Evolutionary conservation across 2,888 invertebrate species (phyloP), one percentile per base, ranked within the genome.

Genomic region (Nemotelus nigrinus): DNA sequence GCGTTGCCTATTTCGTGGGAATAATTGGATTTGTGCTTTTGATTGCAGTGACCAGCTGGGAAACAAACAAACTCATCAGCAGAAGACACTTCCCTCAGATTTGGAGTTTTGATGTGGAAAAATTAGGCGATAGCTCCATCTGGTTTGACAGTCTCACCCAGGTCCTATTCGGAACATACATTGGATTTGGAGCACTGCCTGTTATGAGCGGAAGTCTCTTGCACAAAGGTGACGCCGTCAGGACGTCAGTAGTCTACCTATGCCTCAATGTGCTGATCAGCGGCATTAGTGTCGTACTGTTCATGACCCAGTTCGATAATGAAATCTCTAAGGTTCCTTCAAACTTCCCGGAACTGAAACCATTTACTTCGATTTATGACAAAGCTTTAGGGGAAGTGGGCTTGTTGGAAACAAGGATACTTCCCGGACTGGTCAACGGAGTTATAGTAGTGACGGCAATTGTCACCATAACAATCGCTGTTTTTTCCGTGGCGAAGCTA

Each of bases 61-160:
- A 86, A 78, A 84, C 87, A 41, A 83, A 85, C 77, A 84, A 85
- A 77, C 84, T 86, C 1, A 81, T 87, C 41, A 81, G 83, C 10
- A 83, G 83, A 5, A 82, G 84, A 65, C 85, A 85, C 78, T 86
- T 87, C 76, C 86, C 86, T 0, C 83, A 86, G 39, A 78, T 87
- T 41, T 87, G 86, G 86, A 81, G 81, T 41, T 87, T 86, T 55
- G 82, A 84, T 5, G 79, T 82, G 60, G 78, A 78, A 3, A 78
- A 82, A 67, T 82, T 87, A 48, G 75, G 80, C 39, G 84, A 85
- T 57, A 86, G 87, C 80, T 83, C 84, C 75, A 82, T 87, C 63
- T 87, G 87, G 87, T 87, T 87, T 67, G 86, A 84, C 80, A 87
- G 88, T n/a, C 81, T 87, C 4, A 83, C 86, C 78, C 87, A 87